phyloP scores from a whole-genome alignment of 2,113 vertebrate genomes.

The Lepus europaeus region DNA sequence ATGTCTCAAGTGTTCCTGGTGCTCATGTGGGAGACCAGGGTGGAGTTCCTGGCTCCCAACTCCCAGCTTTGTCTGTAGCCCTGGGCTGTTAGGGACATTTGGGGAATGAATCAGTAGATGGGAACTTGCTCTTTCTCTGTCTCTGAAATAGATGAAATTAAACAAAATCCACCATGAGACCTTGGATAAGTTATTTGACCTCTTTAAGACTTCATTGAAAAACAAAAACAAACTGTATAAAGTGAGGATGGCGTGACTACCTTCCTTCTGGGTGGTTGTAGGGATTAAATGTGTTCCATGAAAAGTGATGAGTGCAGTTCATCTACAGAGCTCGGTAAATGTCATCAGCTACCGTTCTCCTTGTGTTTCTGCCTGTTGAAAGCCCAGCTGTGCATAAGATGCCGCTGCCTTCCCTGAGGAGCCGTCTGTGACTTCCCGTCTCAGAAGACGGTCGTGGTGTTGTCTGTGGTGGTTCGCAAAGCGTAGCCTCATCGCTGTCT shows the following conservation, averaged over 20 bases:
- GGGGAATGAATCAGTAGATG: too few relatives aligned
- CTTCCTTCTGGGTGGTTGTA: not conserved
- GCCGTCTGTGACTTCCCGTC: not conserved
- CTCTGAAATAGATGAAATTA: too few relatives aligned
- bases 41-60: too few relatives aligned
- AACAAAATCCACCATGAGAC: not conserved
- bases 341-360: not conserved
- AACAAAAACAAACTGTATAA: not conserved
- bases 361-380: slow-evolving; percentile 38
- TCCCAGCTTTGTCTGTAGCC: too few relatives aligned
- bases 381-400: not conserved
- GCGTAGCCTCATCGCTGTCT: not conserved
- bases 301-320: not conserved
- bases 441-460: slow-evolving; percentile 7
- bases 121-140: too few relatives aligned
- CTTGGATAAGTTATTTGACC: slow-evolving; percentile 40
- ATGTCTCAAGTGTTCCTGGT: too few relatives aligned
- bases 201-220: not conserved
- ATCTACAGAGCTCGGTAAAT: not conserved
- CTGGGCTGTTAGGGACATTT: too few relatives aligned
- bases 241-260: not conserved
- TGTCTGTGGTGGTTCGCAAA: slow-evolving; percentile 1
- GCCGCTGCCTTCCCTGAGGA: not conserved
- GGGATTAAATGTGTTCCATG: slow-evolving; percentile 15
- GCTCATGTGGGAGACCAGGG: too few relatives aligned